phyloP scores from a whole-genome alignment of 2,113 vertebrate species.

The Corythaixoides concolor region DNA sequence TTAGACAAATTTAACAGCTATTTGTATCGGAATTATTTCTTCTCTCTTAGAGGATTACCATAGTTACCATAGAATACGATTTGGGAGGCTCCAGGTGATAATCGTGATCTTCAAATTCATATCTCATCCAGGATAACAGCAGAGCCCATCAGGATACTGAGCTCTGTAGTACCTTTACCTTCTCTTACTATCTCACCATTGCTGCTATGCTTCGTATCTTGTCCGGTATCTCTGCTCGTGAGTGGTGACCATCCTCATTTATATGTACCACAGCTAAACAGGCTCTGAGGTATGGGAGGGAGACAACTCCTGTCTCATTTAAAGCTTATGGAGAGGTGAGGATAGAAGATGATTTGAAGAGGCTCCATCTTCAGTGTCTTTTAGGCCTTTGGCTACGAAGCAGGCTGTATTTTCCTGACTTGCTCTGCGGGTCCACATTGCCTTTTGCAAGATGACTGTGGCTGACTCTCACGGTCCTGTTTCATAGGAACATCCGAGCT shows the following conservation, averaged over 20 bases:
- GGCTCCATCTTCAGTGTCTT: not conserved
- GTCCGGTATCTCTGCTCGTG: not conserved
- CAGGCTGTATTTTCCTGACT: accelerated
- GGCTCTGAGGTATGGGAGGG: not conserved
- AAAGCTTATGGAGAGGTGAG: not conserved
- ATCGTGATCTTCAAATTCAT: not conserved
- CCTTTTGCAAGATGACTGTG: not conserved
- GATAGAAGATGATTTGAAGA: not conserved
- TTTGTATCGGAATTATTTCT: not conserved
- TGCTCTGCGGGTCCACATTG: accelerated
- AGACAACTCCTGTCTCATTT: not conserved
- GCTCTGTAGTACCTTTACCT: not conserved
- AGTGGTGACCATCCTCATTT: not conserved
- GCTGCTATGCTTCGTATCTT: not conserved
- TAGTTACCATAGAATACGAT: not conserved
- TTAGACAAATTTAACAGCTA: not conserved
- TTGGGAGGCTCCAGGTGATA: not conserved
- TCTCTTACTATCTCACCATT: not conserved
- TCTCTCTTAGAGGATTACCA: not conserved
- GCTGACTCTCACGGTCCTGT: not conserved
- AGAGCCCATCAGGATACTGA: not conserved
- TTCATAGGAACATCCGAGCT: not conserved
- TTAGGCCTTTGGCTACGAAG: not conserved
- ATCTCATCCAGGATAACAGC: too few relatives aligned
- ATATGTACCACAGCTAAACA: not conserved